These are phyloP conservation scores for Stenurella melanura DNA, from an alignment of 2,888 invertebrate genomes.

Conservation along the genomic window DNA sequence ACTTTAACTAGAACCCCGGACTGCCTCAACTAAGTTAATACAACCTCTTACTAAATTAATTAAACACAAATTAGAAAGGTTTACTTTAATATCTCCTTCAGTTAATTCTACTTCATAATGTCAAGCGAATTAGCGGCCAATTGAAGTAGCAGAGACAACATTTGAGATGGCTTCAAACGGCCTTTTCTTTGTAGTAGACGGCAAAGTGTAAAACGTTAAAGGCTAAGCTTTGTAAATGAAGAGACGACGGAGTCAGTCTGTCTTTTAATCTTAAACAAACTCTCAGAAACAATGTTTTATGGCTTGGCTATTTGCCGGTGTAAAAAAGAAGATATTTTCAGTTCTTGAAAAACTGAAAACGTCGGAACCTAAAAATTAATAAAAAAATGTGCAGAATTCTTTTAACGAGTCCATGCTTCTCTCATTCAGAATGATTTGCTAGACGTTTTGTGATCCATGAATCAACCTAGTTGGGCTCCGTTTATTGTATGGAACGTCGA, in stretches of 20 bases:
- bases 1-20: neutral
- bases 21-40: neutral
- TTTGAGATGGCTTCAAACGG: constrained; percentile 7
- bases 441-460: too few species aligned
- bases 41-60: neutral
- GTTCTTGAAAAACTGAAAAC: neutral
- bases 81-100: constrained; percentile 1
- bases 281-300: constrained; percentile 3
- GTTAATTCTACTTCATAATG: constrained; percentile 1
- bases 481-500: too few species aligned
- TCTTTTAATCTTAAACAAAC: constrained; percentile 7
- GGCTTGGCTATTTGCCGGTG: neutral
- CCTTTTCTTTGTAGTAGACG: constrained; percentile 4
- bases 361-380: neutral
- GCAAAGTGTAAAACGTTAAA: constrained; percentile 7
- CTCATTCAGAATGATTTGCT: too few species aligned
- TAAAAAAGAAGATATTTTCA: neutral
- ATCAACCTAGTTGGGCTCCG: too few species aligned
- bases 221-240: constrained; percentile 7
- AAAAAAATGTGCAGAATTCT: too few species aligned
- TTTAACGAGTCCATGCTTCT: too few species aligned
- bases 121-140: constrained; percentile 4
- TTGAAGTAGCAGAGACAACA: constrained; percentile 7
- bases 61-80: constrained; percentile 7
- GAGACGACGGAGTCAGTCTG: neutral